These are phyloP conservation scores for Harpalus rubripes DNA, from an alignment of 2,888 invertebrate species.

Conservation along the genomic window DNA sequence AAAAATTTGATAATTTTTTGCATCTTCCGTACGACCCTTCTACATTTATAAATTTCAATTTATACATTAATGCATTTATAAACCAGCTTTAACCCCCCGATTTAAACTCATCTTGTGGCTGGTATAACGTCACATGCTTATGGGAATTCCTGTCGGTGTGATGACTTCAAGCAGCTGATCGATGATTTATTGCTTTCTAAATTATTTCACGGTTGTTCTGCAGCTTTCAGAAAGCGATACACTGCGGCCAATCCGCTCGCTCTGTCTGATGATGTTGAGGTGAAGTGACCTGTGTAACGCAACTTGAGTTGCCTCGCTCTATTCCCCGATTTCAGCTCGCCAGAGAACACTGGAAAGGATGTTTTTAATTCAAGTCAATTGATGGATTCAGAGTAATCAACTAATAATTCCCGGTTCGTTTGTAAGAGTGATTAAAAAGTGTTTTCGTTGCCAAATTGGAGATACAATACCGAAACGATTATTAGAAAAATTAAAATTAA, in stretches of 20 bases:
- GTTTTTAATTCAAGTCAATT: constrained; percentile 28
- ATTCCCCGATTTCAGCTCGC: not conserved
- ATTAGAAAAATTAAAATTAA: not conserved
- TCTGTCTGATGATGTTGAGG: constrained; percentile 26
- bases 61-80: too few species aligned
- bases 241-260: constrained; percentile 34
- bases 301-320: constrained; percentile 7
- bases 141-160: constrained; percentile 53
- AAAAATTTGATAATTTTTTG: too few species aligned
- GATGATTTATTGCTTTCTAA: constrained; percentile 63
- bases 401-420: not conserved
- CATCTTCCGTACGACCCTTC: too few species aligned
- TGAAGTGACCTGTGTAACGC: constrained; percentile 34
- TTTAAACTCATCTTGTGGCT: not conserved
- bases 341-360: not conserved
- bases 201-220: constrained; percentile 59
- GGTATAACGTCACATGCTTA: constrained; percentile 47
- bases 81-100: not conserved
- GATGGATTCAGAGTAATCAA: constrained; percentile 11
- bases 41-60: too few species aligned
- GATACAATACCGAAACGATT: not conserved
- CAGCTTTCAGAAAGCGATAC: constrained; percentile 36
- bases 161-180: constrained; percentile 53
- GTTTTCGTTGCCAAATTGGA: not conserved
- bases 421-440: not conserved